Evolutionary conservation across 2,113 vertebrate species (phyloP).

Genomic region (Athene noctua): DNA sequence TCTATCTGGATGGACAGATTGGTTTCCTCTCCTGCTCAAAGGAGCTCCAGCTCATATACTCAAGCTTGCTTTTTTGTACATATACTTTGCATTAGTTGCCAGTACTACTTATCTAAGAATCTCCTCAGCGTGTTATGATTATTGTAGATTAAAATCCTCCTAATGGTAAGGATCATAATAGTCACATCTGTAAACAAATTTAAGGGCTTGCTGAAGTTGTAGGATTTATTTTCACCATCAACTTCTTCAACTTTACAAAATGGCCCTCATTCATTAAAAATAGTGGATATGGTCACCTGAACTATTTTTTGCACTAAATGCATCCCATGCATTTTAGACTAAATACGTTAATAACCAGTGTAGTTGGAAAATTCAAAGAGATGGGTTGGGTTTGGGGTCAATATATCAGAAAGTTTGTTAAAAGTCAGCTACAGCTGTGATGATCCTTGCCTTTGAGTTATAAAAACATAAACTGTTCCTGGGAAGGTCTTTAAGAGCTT

Average conservation of each 20-base stretch:
- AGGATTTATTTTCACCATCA: neutral
- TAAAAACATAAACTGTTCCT: neutral
- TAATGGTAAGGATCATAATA: neutral
- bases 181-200: neutral
- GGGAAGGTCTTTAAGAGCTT: slow-evolving; percentile 8
- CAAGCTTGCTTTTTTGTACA: neutral
- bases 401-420: neutral
- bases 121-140: slow-evolving; percentile 32
- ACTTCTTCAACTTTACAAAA: neutral
- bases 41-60: neutral
- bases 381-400: neutral
- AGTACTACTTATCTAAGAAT: neutral
- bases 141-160: slow-evolving; percentile 34
- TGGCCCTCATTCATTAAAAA: neutral
- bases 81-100: neutral
- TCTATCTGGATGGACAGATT: slow-evolving; percentile 28
- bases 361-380: neutral
- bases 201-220: neutral
- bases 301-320: neutral
- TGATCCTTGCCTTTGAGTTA: neutral
- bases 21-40: slow-evolving; percentile 42
- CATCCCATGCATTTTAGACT: neutral
- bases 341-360: neutral
- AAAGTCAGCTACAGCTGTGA: neutral
- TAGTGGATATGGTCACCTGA: neutral